Evolutionary conservation across 2,797 vertebrate species (phyloP).

Genomic region (Sitta carolinensis): DNA sequence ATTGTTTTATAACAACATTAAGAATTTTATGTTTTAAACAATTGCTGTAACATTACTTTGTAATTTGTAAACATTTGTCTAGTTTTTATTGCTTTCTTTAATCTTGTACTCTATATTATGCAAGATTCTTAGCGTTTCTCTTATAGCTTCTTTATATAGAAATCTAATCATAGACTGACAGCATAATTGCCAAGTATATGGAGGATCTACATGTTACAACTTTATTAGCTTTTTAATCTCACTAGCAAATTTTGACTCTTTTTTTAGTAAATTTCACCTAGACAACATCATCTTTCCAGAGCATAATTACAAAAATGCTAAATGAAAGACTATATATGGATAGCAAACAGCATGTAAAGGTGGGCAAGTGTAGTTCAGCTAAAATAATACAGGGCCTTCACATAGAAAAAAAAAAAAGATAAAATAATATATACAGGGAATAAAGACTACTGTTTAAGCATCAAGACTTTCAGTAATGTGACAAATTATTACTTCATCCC

Average conservation of each 20-base stretch:
- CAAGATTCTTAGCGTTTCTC: neutral
- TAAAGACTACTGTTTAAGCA: neutral
- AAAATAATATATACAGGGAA: neutral
- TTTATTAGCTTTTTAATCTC: slow-evolving; percentile 38
- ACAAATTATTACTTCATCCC: neutral
- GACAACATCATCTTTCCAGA: neutral
- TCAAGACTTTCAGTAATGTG: neutral
- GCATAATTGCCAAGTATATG: slow-evolving; percentile 6
- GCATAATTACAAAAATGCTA: neutral
- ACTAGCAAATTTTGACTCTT: neutral
- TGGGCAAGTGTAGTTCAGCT: neutral
- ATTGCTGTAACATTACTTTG: neutral
- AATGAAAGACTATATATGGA: neutral
- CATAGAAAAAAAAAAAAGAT: neutral
- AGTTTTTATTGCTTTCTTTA: neutral
- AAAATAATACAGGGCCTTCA: neutral
- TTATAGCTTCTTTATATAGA: slow-evolving; percentile 15
- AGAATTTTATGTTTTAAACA: neutral
- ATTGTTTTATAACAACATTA: neutral
- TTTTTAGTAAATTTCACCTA: neutral
- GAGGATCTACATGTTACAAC: neutral
- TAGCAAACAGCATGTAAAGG: neutral
- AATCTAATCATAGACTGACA: slow-evolving; percentile 40
- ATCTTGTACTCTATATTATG: neutral
- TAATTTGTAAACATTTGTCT: neutral